Evolutionary conservation across 2,797 vertebrate genomes (phyloP).

Genomic region (Adelosebastes latens): DNA sequence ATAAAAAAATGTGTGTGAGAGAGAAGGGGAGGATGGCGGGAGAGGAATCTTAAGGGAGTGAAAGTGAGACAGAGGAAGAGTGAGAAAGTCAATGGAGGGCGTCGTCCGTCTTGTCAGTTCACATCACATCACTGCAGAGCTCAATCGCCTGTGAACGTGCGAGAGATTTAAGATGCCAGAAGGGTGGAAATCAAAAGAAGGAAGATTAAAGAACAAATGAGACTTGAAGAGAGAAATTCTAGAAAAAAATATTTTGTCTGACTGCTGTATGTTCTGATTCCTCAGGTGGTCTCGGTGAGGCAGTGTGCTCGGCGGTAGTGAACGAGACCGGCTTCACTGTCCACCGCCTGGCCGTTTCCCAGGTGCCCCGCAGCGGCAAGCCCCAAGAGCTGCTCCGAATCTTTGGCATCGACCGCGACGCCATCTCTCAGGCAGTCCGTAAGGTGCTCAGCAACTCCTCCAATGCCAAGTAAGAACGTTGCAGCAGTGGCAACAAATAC

Average conservation of each 20-base stretch:
- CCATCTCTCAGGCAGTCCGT: constrained; percentile 81
- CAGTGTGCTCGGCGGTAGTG: constrained; percentile 82
- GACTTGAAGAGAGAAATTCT: background rate
- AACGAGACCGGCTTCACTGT: constrained; percentile 82
- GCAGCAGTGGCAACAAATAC: background rate
- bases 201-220: background rate
- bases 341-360: constrained; percentile 82
- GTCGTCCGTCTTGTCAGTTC: constrained; percentile 29
- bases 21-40: background rate
- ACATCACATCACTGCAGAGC: constrained; percentile 31
- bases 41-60: background rate
- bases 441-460: constrained; percentile 73
- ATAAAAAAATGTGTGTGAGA: background rate
- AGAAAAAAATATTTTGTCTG: background rate
- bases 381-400: constrained; percentile 81
- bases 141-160: background rate
- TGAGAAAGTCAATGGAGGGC: constrained; percentile 22
- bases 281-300: constrained; percentile 88
- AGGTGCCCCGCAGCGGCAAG: constrained; percentile 83
- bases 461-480: constrained; percentile 70
- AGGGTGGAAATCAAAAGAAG: background rate
- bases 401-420: constrained; percentile 84
- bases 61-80: background rate
- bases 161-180: constrained; percentile 21
- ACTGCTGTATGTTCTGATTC: constrained; percentile 12